Evolutionary conservation across 2,113 vertebrate genomes (phyloP).

Genomic region (Heloderma charlesbogerti): DNA sequence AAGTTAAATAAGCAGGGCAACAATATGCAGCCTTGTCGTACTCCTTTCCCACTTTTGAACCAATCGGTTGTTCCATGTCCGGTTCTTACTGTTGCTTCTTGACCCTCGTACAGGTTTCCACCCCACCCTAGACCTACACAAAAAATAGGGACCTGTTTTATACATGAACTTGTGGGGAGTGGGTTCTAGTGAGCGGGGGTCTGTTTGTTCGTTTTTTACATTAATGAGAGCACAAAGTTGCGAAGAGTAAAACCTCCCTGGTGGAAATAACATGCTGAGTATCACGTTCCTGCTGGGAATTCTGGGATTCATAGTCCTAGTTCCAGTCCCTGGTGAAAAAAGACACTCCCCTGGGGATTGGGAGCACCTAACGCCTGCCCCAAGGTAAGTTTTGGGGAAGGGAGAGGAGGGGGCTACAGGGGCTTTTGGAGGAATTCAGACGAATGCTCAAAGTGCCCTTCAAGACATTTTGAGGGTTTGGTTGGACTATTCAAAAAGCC

Average conservation of each 20-base stretch:
- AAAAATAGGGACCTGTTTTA: too few species aligned
- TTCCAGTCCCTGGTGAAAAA: neutral
- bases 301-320: neutral
- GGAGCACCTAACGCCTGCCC: neutral
- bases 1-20: too few species aligned
- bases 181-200: too few species aligned
- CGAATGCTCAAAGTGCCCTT: neutral
- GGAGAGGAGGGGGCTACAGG: neutral
- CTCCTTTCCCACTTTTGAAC: too few species aligned
- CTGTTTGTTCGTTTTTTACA: too few species aligned
- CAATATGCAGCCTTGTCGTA: too few species aligned
- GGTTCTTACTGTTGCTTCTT: too few species aligned
- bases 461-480: neutral
- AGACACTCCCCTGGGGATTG: neutral
- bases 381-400: neutral
- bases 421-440: neutral
- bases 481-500: neutral
- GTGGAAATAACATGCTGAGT: neutral
- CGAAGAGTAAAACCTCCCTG: neutral
- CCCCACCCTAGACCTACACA: too few species aligned
- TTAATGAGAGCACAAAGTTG: neutral
- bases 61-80: too few species aligned
- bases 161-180: too few species aligned
- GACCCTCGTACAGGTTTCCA: too few species aligned
- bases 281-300: neutral